These are phyloP conservation scores for Channa argus DNA, from an alignment of 2,113 vertebrate genomes.

Conservation along the genomic window DNA sequence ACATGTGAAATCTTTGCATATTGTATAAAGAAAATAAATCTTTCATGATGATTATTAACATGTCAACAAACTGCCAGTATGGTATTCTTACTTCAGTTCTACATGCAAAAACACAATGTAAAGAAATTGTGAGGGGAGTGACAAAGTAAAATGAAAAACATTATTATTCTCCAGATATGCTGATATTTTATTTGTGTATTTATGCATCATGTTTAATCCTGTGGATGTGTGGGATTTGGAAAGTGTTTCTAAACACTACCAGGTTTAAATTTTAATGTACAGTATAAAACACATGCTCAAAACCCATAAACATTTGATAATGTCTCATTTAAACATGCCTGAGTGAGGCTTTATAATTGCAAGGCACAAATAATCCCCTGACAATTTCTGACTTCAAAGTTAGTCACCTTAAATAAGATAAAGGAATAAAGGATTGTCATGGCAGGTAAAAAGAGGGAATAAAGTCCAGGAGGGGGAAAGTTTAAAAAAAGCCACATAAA, in stretches of 20 bases:
- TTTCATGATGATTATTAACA: not conserved
- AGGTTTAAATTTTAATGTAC: too few species aligned
- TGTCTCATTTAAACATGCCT: constrained; percentile 6
- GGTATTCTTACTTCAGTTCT: constrained; percentile 7
- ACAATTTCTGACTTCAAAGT: constrained; percentile 1
- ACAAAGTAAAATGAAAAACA: too few species aligned
- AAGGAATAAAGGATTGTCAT: too few species aligned
- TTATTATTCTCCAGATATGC: too few species aligned
- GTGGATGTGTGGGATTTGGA: not conserved
- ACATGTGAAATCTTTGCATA: constrained; percentile 11
- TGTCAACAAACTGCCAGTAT: not conserved
- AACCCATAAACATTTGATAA: not conserved
- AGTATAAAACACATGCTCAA: too few species aligned
- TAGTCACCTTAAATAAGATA: not conserved
- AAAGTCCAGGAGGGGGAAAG: too few species aligned
- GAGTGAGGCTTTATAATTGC: constrained; percentile 52
- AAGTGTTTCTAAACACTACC: not conserved
- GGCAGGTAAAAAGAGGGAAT: too few species aligned
- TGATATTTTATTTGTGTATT: too few species aligned
- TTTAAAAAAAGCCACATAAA: too few species aligned
- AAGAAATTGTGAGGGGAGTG: not conserved
- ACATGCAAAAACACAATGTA: constrained; percentile 40
- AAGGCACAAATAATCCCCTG: constrained; percentile 70
- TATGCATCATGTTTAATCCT: too few species aligned
- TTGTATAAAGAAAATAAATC: too few species aligned